Evolutionary conservation across 1,140 invertebrate genomes (phyloP), one percentile per base, ranked within the genome.

Genomic region (Cyphomyrmex costatus): DNA sequence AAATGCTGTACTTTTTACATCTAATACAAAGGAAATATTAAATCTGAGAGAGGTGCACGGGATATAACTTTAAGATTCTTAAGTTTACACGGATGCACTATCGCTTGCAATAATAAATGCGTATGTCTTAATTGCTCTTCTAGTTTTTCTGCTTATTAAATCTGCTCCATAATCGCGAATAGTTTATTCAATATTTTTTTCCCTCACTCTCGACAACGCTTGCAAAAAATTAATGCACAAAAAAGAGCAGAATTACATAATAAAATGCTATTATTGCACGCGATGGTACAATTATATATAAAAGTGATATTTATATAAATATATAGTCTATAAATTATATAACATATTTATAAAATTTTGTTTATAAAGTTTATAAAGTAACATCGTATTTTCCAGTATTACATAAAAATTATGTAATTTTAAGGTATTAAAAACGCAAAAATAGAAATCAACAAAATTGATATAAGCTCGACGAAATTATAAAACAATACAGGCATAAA

Each of bases 91-190:
- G 33, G 30, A 60, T 66, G 53, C 42, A 60, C 30, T 73, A 83
- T 83, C 53, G 68, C 27, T 70, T 73, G 53, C 53, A 83, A 74
- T 83, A 83, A 74, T 73, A 74, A 83, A 83, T 73, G 36, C 68
- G 30, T 49, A 27, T 46, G 24, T 24, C 58, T 80, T 80, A 70
- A 42, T 80, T 70, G 49, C 10, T 30, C 1, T 74, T 24, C 12
- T 10, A 36, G 7, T 21, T 58, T 36, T 30, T 36, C 63, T 42
- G 61, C 77, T 58, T 36, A 21, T 70, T 70, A 56, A 5, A 36
- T 16, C 19, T 65, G 1, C 14, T 21, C 14, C 1, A 66, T 21
- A 66, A 79, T 66, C 27, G 21, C 30, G n/a, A 79, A 1, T 16
- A 12, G 10, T 8, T 24, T 33, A 3, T 24, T 16, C 21, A 3